These are phyloP conservation scores for Tridacna crocea DNA, from an alignment of 2,888 invertebrate genomes.

Conservation along the genomic window DNA sequence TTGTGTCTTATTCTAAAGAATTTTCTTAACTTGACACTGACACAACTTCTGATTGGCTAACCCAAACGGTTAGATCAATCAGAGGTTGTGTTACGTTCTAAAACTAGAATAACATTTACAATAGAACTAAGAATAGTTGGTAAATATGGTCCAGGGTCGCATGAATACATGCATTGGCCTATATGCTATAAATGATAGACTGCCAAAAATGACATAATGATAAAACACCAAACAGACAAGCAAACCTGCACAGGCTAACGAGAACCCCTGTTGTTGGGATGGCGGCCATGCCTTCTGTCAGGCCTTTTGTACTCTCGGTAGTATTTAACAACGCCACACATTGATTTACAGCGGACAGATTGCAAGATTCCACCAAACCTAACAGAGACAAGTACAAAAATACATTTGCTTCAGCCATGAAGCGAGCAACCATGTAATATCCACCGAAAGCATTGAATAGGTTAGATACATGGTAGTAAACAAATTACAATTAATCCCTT, in stretches of 20 bases:
- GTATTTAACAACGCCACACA: constrained; percentile 42
- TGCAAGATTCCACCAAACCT: constrained; percentile 4
- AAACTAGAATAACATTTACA: too few relatives aligned
- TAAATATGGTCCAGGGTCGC: too few relatives aligned
- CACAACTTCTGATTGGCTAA: too few relatives aligned
- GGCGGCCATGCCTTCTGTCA: constrained; percentile 40
- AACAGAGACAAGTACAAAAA: background rate
- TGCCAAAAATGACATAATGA: too few relatives aligned
- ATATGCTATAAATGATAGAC: too few relatives aligned
- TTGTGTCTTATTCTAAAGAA: too few relatives aligned
- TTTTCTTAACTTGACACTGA: too few relatives aligned
- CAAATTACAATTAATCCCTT: background rate
- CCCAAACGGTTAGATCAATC: too few relatives aligned
- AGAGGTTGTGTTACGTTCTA: too few relatives aligned
- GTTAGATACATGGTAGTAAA: background rate
- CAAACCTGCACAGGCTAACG: constrained; percentile 44
- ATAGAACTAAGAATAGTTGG: too few relatives aligned
- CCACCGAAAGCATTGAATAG: background rate
- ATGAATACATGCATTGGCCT: too few relatives aligned
- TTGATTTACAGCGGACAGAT: constrained; percentile 42
- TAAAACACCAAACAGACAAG: background rate
- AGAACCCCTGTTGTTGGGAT: constrained; percentile 42
- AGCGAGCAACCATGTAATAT: background rate
- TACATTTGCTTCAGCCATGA: background rate
- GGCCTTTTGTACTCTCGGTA: constrained; percentile 24